Evolutionary conservation across 2,113 vertebrate species (phyloP), one percentile per base, ranked within the genome.

Genomic region (Typhlomys cinereus): DNA sequence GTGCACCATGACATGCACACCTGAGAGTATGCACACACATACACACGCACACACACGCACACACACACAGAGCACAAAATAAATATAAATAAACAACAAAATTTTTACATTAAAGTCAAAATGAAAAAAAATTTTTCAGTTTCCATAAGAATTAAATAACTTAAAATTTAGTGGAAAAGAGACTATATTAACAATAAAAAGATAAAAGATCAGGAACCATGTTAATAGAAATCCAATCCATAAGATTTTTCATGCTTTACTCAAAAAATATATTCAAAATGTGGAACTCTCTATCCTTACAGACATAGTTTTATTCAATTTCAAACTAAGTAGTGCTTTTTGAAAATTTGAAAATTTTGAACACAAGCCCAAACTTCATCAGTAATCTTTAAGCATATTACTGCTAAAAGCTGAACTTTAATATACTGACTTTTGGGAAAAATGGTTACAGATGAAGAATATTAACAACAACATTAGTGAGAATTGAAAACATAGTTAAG

Each of bases 111-210:
- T n/a, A n/a, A 9, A 31, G 5, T 8, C 61, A 82, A 70, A 39
- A 81, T 64, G 52, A 92, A 86, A 92, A 86, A 73, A 41, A 69
- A 86, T 71, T 46, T 41, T 70, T 76, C 44, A 39, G 36, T 70
- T 36, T 74, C 85, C 48, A 74, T 36, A 85, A 23, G 86, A 70
- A 61, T 81, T 50, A 81, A 89, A 85, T 86, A 69, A 62, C 31
- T 11, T 69, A 64, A 89, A 81, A 54, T 54, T 3, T 29, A 82
- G 54, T 70, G 31, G 52, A 13, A 81, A 73, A 85, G n/a, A 73
- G 41, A 44, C 36, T 70, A 66, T n/a, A 80, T 50, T 74, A 57
- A 29, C n/a, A 90, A 70, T 81, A 89, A 29, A 62, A 57, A 59
- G 20, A 75, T 69, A 69, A 81, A 86, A 86, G 48, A 62, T 39